These are phyloP conservation scores for Phengaris alcon DNA, from an alignment of 2,888 invertebrate species.

Conservation along the genomic window DNA sequence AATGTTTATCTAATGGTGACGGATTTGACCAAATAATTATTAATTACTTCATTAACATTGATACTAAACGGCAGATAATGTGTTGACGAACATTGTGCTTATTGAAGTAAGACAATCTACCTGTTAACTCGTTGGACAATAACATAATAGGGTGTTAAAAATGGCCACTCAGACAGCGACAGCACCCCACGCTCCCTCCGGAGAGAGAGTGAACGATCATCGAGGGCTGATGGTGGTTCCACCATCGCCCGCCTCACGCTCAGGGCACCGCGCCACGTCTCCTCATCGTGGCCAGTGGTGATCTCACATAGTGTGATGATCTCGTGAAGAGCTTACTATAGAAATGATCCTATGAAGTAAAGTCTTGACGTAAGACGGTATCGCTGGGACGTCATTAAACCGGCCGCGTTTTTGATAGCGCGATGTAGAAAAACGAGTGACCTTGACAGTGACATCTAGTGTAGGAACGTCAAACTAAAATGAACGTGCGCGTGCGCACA, in stretches of 20 bases:
- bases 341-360: conserved; percentile 50
- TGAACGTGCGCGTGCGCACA: not conserved
- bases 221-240: conserved; percentile 43
- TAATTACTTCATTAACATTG: too few relatives aligned
- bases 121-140: too few relatives aligned
- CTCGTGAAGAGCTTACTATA: conserved; percentile 51
- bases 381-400: not conserved
- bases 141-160: not conserved
- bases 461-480: not conserved
- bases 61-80: too few relatives aligned
- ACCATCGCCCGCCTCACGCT: conserved; percentile 47
- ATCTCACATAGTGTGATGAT: conserved; percentile 47
- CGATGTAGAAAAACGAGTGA: not conserved
- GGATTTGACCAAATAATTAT: too few relatives aligned
- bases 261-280: conserved; percentile 46
- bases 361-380: conserved; percentile 35
- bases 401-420: conserved; percentile 9
- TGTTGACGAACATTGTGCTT: too few relatives aligned
- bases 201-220: conserved; percentile 48
- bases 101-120: too few relatives aligned
- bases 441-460: conserved; percentile 9
- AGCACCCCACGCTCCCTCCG: conserved; percentile 42
- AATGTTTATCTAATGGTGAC: too few relatives aligned
- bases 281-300: conserved; percentile 46
- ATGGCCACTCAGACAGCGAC: conserved; percentile 46